Evolutionary conservation across 30 jellyfish, hydroid and myxozoan species (phyloP).

Genomic region (Catostylus mosaicus): DNA sequence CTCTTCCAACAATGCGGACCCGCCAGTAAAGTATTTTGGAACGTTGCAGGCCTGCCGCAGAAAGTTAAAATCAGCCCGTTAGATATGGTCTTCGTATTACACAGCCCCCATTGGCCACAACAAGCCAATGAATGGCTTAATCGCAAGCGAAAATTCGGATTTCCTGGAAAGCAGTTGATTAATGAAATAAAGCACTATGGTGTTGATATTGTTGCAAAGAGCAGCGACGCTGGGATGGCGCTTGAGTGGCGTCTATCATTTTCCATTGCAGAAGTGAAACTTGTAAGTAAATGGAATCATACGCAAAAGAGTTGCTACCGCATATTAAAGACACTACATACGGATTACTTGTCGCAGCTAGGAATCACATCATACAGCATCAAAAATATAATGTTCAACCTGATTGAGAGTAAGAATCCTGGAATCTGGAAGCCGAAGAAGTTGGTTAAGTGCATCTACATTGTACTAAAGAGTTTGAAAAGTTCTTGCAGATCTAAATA

Average conservation of each 20-base stretch:
- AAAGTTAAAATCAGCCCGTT: slow-evolving; percentile 29
- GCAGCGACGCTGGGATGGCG: slow-evolving; percentile 5
- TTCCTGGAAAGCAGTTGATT: slow-evolving; percentile 15
- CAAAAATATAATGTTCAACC: slow-evolving; percentile 51
- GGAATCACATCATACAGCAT: slow-evolving; percentile 40
- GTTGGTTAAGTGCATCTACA: not conserved
- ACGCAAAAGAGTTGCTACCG: slow-evolving; percentile 51
- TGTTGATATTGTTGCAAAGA: slow-evolving; percentile 52
- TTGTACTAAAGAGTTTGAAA: not conserved
- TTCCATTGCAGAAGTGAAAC: slow-evolving; percentile 52
- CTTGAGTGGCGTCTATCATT: slow-evolving; percentile 62
- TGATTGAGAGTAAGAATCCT: slow-evolving; percentile 19
- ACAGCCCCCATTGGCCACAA: slow-evolving; percentile 44
- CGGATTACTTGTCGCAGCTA: slow-evolving; percentile 4
- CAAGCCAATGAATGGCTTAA: slow-evolving; percentile 39
- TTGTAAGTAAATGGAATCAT: slow-evolving; percentile 31
- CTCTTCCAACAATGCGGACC: slow-evolving; percentile 51
- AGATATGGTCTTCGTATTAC: slow-evolving; percentile 58
- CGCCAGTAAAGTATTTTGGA: slow-evolving; percentile 43
- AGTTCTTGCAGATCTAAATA: not conserved
- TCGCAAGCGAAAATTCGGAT: slow-evolving; percentile 17
- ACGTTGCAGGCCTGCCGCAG: slow-evolving; percentile 45
- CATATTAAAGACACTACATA: slow-evolving; percentile 29
- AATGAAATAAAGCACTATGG: slow-evolving; percentile 15
- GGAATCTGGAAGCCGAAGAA: slow-evolving; percentile 37